Percentiles rank a stretch among this genome's conserved stretches.
phyloP scores from a whole-genome alignment of 2,113 vertebrate genomes.

The Apteryx mantelli region DNA sequence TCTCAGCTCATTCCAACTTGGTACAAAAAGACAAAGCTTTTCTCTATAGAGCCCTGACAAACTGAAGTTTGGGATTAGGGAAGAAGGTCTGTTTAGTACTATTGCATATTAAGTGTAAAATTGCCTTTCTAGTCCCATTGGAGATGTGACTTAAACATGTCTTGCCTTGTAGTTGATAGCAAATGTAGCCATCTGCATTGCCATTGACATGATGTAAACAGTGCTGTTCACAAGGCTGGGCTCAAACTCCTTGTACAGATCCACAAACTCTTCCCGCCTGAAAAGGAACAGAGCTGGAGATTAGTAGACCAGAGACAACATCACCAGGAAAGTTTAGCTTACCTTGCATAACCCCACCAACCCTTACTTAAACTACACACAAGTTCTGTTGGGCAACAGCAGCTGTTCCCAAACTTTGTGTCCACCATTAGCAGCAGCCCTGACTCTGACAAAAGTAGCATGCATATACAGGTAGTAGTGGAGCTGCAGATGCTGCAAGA shows the following conservation, averaged over 20 bases:
- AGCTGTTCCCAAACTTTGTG: background rate
- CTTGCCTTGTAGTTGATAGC: slow-evolving; percentile 98
- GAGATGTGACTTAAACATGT: accelerated
- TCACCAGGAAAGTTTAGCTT: background rate
- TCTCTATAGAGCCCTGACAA: background rate
- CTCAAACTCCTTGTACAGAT: slow-evolving; percentile 95
- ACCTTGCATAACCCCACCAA: accelerated
- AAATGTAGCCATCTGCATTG: slow-evolving; percentile 98
- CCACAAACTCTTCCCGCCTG: slow-evolving; percentile 89
- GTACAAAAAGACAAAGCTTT: background rate
- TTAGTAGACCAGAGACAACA: accelerated
- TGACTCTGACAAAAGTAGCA: no score
- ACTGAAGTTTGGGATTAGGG: accelerated
- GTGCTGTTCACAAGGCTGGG: slow-evolving; percentile 97
- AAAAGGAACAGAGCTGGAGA: background rate
- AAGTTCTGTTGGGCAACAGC: no score
- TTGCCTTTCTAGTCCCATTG: no score
- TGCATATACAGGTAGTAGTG: accelerated
- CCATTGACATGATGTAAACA: slow-evolving; percentile 98
- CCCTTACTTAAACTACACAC: no score
- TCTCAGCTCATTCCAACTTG: accelerated
- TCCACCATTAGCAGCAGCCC: background rate
- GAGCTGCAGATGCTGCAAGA: background rate
- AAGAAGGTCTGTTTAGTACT: accelerated
- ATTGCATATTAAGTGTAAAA: background rate